phyloP scores from a whole-genome alignment of 2,113 vertebrate species.

The Sylvilagus bachmani region DNA sequence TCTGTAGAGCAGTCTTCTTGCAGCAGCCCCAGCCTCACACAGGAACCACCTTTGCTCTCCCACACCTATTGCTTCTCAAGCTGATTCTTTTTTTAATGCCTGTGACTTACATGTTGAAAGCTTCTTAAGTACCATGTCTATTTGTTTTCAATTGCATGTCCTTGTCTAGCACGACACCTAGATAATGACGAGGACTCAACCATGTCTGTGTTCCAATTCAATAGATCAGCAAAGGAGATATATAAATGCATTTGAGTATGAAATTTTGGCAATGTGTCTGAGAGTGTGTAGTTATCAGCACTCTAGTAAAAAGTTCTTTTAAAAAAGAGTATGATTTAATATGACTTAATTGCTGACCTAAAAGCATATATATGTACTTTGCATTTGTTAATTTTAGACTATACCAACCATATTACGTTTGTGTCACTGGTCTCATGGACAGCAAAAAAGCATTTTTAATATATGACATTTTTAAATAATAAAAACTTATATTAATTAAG shows the following conservation, averaged over 20 bases:
- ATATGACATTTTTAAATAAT: neutral
- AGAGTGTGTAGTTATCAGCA: neutral
- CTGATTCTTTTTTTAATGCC: no score
- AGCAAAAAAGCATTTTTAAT: neutral
- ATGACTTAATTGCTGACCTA: neutral
- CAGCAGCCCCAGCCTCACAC: neutral
- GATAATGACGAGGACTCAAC: neutral
- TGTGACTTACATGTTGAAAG: neutral
- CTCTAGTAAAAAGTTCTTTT: neutral
- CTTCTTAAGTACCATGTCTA: fast-evolving
- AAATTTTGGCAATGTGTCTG: neutral
- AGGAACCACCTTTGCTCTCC: no score
- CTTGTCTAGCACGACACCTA: neutral
- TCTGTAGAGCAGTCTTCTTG: neutral
- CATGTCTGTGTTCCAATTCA: neutral
- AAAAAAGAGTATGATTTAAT: neutral
- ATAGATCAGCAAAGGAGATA: neutral
- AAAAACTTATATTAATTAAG: neutral
- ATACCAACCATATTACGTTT: no score
- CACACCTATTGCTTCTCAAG: neutral
- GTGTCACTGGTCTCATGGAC: neutral
- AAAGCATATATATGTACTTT: neutral
- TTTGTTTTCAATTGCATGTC: neutral
- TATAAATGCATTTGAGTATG: neutral
- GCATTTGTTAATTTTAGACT: neutral